Base-by-base conservation (phyloP, 2,113 vertebrate species). In the Otocyon megalotis region DNA sequence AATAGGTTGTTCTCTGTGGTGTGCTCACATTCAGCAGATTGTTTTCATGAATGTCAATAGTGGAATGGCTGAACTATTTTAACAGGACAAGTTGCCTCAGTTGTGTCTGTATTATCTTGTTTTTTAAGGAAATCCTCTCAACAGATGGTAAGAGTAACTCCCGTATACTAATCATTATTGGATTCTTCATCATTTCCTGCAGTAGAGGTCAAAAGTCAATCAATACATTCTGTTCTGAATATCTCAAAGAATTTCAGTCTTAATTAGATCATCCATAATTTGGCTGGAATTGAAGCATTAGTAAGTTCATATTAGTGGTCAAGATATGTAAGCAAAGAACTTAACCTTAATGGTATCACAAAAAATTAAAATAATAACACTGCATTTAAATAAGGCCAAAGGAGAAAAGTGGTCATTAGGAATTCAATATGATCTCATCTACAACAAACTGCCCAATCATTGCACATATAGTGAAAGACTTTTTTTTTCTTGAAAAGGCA, bases 381-480 rank as follows among this genome's bases (percentile, higher is more conserved):
- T 63, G 15, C 43, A 43, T 91, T 83, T 76, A 94, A 65, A 87
- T 79, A 72, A 87, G 48, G 56, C 7, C 24, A 91, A 94, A 76
- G 74, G 67, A 67, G 48, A 93, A 88, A 65, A 43, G 12, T 60
- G 32, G 32, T 50, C 35, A 37, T 90, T 65, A 65, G 30, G 35
- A 67, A 67, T 69, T 82, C 14, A 28, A 1, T n/a, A 43, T 65
- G 53, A 20, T 15, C 14, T 76, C 65, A 43, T 67, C 37, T 94
- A 56, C 4, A 56, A 58, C 15, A 81, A 48, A 74, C 8, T 32
- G 1, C 8, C 35, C 17, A 65, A 20, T 74, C 79, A 90, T 26
- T 65, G 32, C 0, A 81, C 35, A 17, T 65, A 19, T 0, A 74
- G n/a, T 54, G 10, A 90, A 71, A 74, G 15, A 28, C n/a, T n/a